Evolutionary conservation across 2,797 vertebrate genomes (phyloP).

Genomic region (Tiaroga cobitis): DNA sequence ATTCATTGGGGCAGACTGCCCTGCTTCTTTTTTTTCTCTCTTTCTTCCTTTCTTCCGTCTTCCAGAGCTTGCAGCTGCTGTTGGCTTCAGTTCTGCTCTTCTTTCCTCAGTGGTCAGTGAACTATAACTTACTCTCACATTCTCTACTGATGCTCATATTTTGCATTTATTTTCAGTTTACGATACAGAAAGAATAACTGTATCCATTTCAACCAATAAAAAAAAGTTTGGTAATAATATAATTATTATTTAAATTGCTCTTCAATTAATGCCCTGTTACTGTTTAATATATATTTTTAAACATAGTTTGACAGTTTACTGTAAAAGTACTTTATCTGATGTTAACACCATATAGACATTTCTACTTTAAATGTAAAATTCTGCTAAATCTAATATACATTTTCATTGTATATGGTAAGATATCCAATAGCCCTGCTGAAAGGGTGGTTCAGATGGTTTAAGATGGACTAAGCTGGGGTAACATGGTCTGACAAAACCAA

Average conservation of each 20-base stretch:
- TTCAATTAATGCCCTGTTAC: not conserved
- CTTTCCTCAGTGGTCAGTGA: slow-evolving; percentile 30
- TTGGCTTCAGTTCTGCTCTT: slow-evolving; percentile 40
- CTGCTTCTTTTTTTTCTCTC: slow-evolving; percentile 15
- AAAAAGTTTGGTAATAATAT: not conserved
- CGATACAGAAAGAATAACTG: not conserved
- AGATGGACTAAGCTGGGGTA: not conserved
- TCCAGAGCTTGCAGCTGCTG: slow-evolving; percentile 75
- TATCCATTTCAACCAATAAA: not conserved
- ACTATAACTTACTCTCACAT: not conserved
- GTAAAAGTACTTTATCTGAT: not conserved
- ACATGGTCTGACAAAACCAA: not conserved
- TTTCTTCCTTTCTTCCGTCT: slow-evolving; percentile 61
- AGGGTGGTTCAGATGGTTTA: not conserved
- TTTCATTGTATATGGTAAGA: not conserved
- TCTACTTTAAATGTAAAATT: not conserved
- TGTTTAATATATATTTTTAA: not conserved
- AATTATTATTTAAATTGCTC: not conserved
- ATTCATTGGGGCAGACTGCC: slow-evolving; percentile 67
- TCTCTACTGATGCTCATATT: not conserved
- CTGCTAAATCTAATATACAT: not conserved
- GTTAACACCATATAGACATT: not conserved
- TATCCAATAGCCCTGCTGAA: too few species aligned
- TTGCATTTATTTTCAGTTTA: not conserved
- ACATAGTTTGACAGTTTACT: not conserved